These are phyloP conservation scores for Leptinotarsa haldemani DNA, from an alignment of 2,888 invertebrate genomes.

Conservation along the genomic window DNA sequence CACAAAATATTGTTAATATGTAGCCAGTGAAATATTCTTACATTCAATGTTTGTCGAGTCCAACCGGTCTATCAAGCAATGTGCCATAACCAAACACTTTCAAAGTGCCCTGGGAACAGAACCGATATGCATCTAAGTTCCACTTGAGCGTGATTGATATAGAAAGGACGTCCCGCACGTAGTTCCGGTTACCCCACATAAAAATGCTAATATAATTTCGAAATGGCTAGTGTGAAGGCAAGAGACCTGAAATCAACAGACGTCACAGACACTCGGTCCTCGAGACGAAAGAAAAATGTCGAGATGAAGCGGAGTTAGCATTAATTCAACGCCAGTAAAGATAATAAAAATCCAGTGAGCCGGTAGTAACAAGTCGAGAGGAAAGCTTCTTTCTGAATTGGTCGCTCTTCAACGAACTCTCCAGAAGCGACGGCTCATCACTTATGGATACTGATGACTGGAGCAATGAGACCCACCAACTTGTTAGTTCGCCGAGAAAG, in stretches of 20 bases:
- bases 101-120: background rate
- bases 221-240: conserved; percentile 15
- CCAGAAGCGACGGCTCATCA: conserved; percentile 68
- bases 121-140: conserved; percentile 12
- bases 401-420: conserved; percentile 59
- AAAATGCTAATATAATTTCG: conserved; percentile 21
- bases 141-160: conserved; percentile 6
- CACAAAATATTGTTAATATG: too few relatives aligned
- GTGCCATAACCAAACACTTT: background rate
- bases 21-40: too few relatives aligned
- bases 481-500: conserved; percentile 60
- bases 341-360: conserved; percentile 59
- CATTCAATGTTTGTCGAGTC: too few relatives aligned
- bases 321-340: conserved; percentile 61
- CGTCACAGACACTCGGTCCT: conserved; percentile 56
- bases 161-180: conserved; percentile 17
- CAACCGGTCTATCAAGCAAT: background rate
- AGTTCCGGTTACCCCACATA: conserved; percentile 21
- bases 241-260: conserved; percentile 46
- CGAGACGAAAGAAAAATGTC: conserved; percentile 38
- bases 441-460: conserved; percentile 85
- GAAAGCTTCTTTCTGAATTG: conserved; percentile 60
- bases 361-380: conserved; percentile 43
- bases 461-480: conserved; percentile 71
- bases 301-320: conserved; percentile 53